Conservation (phyloP, 2,797 vertebrate species). For the Triplophysa yarkandensis region DNA sequence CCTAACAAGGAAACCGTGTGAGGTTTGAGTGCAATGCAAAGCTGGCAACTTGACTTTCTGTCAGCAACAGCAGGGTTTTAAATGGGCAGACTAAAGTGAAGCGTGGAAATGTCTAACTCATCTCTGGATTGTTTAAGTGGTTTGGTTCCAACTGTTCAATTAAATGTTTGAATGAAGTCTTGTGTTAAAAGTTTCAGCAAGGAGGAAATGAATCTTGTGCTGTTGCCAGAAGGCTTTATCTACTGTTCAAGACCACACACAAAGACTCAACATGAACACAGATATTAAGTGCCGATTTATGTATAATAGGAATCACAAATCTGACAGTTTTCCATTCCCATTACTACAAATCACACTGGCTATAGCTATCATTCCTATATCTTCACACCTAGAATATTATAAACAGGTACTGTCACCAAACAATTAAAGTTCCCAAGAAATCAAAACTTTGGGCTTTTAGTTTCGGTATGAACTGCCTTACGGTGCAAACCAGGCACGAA, state of each 20-base stretch:
- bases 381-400: too few relatives aligned
- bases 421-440: too few relatives aligned
- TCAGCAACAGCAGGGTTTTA: background rate
- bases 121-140: slow-evolving; percentile 7
- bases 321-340: background rate
- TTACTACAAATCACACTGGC: background rate
- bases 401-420: background rate
- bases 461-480: too few relatives aligned
- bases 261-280: background rate
- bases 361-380: too few relatives aligned
- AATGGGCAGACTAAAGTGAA: background rate
- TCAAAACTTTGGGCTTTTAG: too few relatives aligned
- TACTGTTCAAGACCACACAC: slow-evolving; percentile 8
- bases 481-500: too few relatives aligned
- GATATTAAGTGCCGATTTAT: background rate
- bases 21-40: background rate
- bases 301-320: background rate
- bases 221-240: background rate
- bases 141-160: slow-evolving; percentile 23
- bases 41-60: slow-evolving; percentile 1
- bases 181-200: slow-evolving; percentile 8
- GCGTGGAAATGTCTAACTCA: background rate
- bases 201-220: slow-evolving; percentile 2
- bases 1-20: slow-evolving; percentile 14
- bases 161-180: slow-evolving; percentile 22